A percentile compares a stretch with the other conserved stretches of the same genome.
phyloP scores from a whole-genome alignment of 1,140 invertebrate genomes.

The Drosophila obscura region DNA sequence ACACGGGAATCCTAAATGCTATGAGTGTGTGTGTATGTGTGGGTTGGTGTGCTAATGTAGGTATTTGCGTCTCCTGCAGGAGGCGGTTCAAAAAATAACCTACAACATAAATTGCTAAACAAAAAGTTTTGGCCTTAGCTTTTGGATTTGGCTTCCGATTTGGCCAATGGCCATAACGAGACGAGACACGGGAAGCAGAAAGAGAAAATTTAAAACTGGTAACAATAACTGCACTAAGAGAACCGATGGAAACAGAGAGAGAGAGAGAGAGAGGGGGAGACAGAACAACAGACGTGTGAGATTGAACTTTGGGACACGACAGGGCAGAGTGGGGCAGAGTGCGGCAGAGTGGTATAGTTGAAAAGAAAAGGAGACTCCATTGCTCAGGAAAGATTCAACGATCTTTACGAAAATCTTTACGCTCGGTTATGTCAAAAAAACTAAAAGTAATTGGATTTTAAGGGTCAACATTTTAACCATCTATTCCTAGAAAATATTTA shows the following conservation, averaged over 20 bases:
- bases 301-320: conserved; percentile 8
- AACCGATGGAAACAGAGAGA: not conserved
- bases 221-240: conserved; percentile 39
- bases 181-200: conserved; percentile 1
- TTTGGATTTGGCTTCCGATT: conserved; percentile 55
- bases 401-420: no score
- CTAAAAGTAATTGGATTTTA: no score
- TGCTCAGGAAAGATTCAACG: no score
- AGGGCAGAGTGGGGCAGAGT: not conserved
- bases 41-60: conserved; percentile 43
- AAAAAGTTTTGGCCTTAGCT: conserved; percentile 65
- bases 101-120: conserved; percentile 57
- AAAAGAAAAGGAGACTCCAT: no score
- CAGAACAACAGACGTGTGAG: conserved; percentile 9
- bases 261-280: not conserved
- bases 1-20: conserved; percentile 10
- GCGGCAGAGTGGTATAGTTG: no score
- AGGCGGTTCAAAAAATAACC: conserved; percentile 29
- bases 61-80: conserved; percentile 59
- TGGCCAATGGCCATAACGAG: conserved; percentile 54
- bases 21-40: conserved; percentile 8
- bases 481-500: no score
- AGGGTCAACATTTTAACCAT: no score
- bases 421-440: no score
- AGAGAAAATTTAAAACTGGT: conserved; percentile 10